Evolutionary conservation across 2,888 invertebrate genomes (phyloP), one percentile per base, ranked within the genome.

Genomic region (Eupeodes luniger): DNA sequence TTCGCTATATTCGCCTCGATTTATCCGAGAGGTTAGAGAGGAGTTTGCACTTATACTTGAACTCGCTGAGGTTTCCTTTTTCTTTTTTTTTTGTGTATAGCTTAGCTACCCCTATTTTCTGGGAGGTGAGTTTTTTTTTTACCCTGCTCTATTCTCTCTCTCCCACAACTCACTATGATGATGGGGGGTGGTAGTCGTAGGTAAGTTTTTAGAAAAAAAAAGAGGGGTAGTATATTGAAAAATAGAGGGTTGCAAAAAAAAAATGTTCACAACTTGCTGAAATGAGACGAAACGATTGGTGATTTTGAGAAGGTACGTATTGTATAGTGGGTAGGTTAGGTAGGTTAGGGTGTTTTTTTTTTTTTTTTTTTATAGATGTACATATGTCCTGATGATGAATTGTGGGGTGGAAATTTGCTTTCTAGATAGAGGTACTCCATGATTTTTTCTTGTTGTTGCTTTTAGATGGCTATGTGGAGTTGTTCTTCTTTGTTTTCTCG

Each of bases 41-140:
- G 77, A 87, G 80, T 81, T 87, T 87, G 87, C 83, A 87, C 87
- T 87, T 87, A 87, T 87, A 87, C 87, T 87, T 87, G 87, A 87
- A 87, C 87, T 83, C 87, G 77, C 76, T 83, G 79, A 80, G 83
- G 86, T 83, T 83, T 86, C 47, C 16, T 77, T 81, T 16, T 40
- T 12, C 9, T 44, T 55, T 40, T 40, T 36, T 16, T 66, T 19
- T 66, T 7, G 47, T 19, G 27, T 55, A 67, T 69, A 57, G 40
- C 76, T 64, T 81, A 64, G 34, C 80, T 72, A 72, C 81, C 72
- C 80, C 76, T 85, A 40, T 77, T 27, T 27, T 74, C 36, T 62
- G 78, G 81, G 85, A 49, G 72, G 72, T 64, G 53, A 49, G n/a
- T 57, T 62, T 78, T 85, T 79, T 19, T 16, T 74, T 81, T 40